Evolutionary conservation across 1,140 invertebrate species (phyloP).

Genomic region (Brachionus calyciflorus): DNA sequence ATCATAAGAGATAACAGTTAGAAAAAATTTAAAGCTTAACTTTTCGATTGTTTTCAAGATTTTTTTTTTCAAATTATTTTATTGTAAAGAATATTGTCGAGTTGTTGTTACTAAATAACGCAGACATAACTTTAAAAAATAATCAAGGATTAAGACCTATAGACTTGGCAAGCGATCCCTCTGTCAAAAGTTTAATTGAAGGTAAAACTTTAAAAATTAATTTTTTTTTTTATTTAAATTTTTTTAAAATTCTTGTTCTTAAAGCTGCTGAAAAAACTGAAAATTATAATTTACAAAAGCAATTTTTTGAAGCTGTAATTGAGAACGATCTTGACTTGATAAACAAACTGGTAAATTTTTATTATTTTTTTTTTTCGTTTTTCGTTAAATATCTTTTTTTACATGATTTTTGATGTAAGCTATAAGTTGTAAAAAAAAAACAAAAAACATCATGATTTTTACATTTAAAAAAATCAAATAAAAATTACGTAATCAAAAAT

Average conservation of each 20-base stretch:
- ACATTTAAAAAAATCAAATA: too few species aligned
- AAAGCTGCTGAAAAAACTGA: slow-evolving; percentile 66
- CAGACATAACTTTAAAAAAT: slow-evolving; percentile 64
- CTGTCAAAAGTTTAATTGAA: slow-evolving; percentile 65
- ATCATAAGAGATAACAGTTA: not conserved
- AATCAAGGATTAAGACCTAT: slow-evolving; percentile 66
- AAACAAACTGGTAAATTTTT: slow-evolving; percentile 63
- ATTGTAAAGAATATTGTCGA: slow-evolving; percentile 61
- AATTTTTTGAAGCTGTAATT: slow-evolving; percentile 66
- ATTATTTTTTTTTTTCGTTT: not conserved
- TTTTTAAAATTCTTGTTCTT: slow-evolving; percentile 47
- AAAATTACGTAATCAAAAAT: too few species aligned
- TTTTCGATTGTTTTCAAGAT: not conserved
- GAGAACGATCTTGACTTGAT: slow-evolving; percentile 65
- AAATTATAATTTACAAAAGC: slow-evolving; percentile 60
- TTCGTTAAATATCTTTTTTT: not conserved
- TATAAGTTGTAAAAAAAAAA: too few species aligned
- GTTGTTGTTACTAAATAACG: slow-evolving; percentile 59
- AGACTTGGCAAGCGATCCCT: slow-evolving; percentile 64
- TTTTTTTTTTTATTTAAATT: slow-evolving; percentile 3
- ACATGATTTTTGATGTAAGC: not conserved
- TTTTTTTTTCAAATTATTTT: slow-evolving; percentile 47
- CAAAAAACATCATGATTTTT: too few species aligned
- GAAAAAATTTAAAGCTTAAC: slow-evolving; percentile 50
- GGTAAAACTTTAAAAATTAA: slow-evolving; percentile 51